Conservation (phyloP, 2,888 invertebrate genomes). For the Baronia brevicornis region DNA sequence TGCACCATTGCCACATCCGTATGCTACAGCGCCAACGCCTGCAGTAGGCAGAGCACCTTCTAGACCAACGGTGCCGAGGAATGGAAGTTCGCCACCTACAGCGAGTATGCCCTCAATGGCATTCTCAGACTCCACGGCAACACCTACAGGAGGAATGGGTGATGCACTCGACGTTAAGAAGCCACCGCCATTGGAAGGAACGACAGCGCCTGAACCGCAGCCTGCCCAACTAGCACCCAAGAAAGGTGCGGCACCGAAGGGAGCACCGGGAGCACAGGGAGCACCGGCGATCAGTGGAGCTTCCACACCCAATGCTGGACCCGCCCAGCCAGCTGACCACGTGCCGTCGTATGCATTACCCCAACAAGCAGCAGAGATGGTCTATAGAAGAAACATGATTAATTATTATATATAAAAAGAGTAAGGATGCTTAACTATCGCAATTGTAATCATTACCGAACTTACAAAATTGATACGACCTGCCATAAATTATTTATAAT, state of each 20-base stretch:
- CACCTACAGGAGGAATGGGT: conserved; percentile 29
- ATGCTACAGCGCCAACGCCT: conserved; percentile 28
- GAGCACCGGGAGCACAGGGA: not conserved
- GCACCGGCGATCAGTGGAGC: conserved; percentile 6
- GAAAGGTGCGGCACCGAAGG: not conserved
- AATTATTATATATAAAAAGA: too few species aligned
- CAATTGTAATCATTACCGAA: not conserved
- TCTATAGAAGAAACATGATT: conserved; percentile 1
- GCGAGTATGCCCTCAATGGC: too few species aligned
- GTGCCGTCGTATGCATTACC: not conserved
- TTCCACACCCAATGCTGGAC: conserved; percentile 1
- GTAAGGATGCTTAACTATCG: too few species aligned
- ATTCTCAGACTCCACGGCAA: conserved; percentile 32
- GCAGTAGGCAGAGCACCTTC: conserved; percentile 28
- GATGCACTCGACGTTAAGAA: conserved; percentile 21
- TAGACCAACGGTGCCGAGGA: conserved; percentile 32
- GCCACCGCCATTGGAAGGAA: not conserved
- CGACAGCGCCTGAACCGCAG: conserved; percentile 2
- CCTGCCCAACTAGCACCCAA: too few species aligned
- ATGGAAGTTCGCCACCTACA: too few species aligned
- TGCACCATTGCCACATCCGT: conserved; percentile 18
- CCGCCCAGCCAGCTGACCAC: not conserved
- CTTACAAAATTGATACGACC: too few species aligned
- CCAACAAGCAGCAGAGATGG: conserved; percentile 5
- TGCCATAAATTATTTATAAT: too few species aligned